phyloP scores from a whole-genome alignment of 2,113 vertebrate species.

The Lamprotornis superbus region DNA sequence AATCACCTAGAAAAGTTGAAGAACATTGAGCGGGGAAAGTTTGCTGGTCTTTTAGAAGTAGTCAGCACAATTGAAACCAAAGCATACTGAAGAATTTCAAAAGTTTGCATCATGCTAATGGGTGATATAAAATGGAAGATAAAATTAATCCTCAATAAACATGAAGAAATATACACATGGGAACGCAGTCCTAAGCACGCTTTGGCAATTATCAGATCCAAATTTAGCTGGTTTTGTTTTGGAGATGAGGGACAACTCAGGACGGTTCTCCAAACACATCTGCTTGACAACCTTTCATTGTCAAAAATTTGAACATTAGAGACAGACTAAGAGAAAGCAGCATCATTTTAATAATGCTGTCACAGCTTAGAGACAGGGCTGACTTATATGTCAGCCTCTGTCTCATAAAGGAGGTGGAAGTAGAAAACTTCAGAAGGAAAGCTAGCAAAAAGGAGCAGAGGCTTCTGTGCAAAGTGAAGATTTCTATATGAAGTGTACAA shows the following conservation, averaged over 20 bases:
- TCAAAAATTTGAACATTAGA: neutral
- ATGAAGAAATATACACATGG: neutral
- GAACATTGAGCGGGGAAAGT: neutral
- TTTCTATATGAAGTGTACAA: neutral
- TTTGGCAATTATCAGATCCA: neutral
- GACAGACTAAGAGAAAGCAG: neutral
- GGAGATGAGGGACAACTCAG: neutral
- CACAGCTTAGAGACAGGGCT: neutral
- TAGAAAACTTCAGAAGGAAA: neutral
- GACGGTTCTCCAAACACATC: neutral
- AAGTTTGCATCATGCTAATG: neutral
- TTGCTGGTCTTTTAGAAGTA: neutral
- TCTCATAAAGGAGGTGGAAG: neutral
- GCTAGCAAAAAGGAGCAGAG: neutral
- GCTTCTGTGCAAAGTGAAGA: neutral
- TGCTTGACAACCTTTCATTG: neutral
- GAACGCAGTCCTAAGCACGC: fast-evolving
- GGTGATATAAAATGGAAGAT: neutral
- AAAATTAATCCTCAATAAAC: neutral
- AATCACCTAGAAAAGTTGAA: slow-evolving; percentile 27
- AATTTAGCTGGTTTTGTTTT: neutral
- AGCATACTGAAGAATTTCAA: neutral
- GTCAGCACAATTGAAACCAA: neutral
- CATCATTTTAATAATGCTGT: neutral
- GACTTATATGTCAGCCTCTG: neutral